Evolutionary conservation across 2,888 invertebrate genomes (phyloP), one percentile per base, ranked within the genome.

Genomic region (Junonia oenone): DNA sequence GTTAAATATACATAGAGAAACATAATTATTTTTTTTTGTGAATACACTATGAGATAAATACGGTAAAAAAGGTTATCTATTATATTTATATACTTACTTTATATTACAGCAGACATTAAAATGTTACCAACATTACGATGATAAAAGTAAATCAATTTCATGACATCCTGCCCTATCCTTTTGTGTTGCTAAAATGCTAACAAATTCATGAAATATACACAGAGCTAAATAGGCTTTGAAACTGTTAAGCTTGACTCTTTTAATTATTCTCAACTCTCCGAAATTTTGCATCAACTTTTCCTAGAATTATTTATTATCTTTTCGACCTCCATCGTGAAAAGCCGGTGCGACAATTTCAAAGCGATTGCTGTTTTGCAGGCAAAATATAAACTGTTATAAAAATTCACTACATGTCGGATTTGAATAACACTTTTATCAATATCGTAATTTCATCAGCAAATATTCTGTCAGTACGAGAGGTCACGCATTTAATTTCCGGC

Each of bases 211-310:
- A 54, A 55, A 61, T 59, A 61, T 60, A 62, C 56, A 61, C 43
- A 55, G 56, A 37, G 48, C 52, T 31, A 51, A 63, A 58, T 62
- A 55, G 45, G 63, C 62, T 61, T 53, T 52, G 53, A 58, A 65
- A 63, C 63, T 61, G 59, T 56, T 60, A 56, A 62, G 56, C 59
- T 45, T 19, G 64, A 64, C 64, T 64, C 66, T 63, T 66, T 64
- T 64, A 66, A 63, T 63, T 64, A 63, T 62, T 61, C 61, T n/a
- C 56, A 46, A 47, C 56, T 51, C n/a, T n/a, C 49, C 26, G 40
- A 47, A 55, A 58, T 47, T 63, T 63, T 53, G 49, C 53, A 26
- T 47, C 43, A 53, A 47, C 40, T 53, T 53, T 40, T 6, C 47
- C 47, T 58, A 59, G 55, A 65, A 62, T 59, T 56, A 62, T n/a